A percentile compares a stretch with the other conserved stretches of the same genome.
Evolutionary conservation across 1,140 invertebrate species (phyloP).

Genomic region (Euglossa dilemma): DNA sequence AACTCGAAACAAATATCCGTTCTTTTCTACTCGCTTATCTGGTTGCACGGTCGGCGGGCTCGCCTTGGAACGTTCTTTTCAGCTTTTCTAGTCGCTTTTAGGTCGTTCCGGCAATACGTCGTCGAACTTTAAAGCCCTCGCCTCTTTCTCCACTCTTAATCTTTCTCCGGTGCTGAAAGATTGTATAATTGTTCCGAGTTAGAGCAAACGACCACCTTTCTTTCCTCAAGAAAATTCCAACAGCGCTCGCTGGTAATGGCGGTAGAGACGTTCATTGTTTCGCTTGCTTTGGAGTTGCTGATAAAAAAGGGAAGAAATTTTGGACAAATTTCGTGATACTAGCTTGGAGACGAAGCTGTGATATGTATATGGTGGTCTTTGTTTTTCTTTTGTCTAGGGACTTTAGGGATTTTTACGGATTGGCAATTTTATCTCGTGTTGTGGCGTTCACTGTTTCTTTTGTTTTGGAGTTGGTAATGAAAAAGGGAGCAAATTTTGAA

Average conservation of each 20-base stretch:
- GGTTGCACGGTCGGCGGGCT: constrained; percentile 12
- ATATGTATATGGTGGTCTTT: too few species aligned
- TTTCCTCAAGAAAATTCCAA: background rate
- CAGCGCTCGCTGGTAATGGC: background rate
- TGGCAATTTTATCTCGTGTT: too few species aligned
- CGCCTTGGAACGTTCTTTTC: constrained; percentile 14
- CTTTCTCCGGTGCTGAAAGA: background rate
- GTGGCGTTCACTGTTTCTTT: too few species aligned
- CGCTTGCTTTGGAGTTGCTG: too few species aligned
- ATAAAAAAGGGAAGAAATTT: too few species aligned
- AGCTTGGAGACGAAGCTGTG: too few species aligned
- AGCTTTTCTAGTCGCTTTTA: background rate
- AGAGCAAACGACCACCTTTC: background rate
- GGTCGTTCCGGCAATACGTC: background rate
- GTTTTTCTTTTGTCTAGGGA: too few species aligned
- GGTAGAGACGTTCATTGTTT: too few species aligned
- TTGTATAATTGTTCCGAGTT: background rate
- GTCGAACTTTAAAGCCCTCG: constrained; percentile 32
- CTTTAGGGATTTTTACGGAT: too few species aligned
- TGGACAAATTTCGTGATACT: too few species aligned
- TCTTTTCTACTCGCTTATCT: constrained; percentile 22
- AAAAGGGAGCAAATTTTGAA: too few species aligned
- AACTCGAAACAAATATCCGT: constrained; percentile 30
- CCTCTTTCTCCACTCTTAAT: constrained; percentile 24
- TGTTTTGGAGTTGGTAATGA: too few species aligned